These are phyloP conservation scores for Nudaria mundana DNA, from an alignment of 2,888 invertebrate genomes.

Conservation along the genomic window DNA sequence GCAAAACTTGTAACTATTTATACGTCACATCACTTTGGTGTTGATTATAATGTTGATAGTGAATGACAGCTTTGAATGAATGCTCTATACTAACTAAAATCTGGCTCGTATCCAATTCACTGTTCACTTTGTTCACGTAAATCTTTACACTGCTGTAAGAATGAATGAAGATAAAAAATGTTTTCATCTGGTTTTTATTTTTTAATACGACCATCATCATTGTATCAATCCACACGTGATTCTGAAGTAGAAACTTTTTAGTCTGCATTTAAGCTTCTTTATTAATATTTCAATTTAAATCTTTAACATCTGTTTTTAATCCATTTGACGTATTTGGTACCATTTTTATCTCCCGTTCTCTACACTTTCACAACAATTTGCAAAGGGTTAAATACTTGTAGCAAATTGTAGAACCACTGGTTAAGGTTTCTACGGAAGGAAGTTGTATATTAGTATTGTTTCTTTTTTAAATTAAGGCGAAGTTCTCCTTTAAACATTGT, in stretches of 20 bases:
- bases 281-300: too few species aligned
- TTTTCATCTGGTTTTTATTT: conserved; percentile 35
- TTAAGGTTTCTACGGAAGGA: conserved; percentile 28
- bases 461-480: conserved; percentile 29
- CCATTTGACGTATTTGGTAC: conserved; percentile 23
- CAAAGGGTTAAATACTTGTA: conserved; percentile 22
- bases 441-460: conserved; percentile 27
- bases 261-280: conserved; percentile 25
- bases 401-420: conserved; percentile 20
- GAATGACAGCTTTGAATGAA: conserved; percentile 59
- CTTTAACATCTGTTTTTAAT: conserved; percentile 29
- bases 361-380: too few species aligned
- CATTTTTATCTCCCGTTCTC: too few species aligned
- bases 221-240: conserved; percentile 43
- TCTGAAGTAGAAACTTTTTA: conserved; percentile 30
- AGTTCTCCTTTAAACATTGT: not conserved
- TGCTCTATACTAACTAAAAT: conserved; percentile 24
- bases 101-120: conserved; percentile 53
- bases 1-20: too few species aligned
- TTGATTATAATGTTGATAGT: conserved; percentile 20
- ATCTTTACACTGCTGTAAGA: conserved; percentile 45
- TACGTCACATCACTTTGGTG: not conserved
- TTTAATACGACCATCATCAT: conserved; percentile 38
- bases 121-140: conserved; percentile 59
- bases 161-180: too few species aligned